Percentiles rank a stretch among this genome's conserved stretches.
Conservation (phyloP, 2,888 invertebrate genomes). For the Tanypteryx hageni region DNA sequence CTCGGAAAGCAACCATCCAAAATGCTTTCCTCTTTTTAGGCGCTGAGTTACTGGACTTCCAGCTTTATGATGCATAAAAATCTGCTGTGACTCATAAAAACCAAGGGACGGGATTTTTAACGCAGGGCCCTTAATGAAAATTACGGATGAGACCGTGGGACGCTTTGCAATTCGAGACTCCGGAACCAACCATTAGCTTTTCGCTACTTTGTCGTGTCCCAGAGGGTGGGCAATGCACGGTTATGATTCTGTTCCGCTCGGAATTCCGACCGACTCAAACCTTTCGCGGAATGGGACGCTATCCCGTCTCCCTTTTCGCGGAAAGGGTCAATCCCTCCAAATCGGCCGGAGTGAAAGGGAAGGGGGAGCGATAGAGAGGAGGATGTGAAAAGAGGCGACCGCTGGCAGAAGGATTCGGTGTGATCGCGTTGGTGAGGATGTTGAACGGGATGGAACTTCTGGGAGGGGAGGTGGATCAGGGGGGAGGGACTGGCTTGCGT, state of each 20-base stretch:
- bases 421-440: too few relatives aligned
- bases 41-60: neutral
- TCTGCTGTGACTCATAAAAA: neutral
- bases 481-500: too few relatives aligned
- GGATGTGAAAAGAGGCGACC: neutral
- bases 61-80: constrained; percentile 1
- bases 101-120: neutral
- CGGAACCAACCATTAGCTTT: neutral
- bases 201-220: neutral
- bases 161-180: neutral
- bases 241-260: too few relatives aligned
- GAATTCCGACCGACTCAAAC: too few relatives aligned
- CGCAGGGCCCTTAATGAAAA: neutral
- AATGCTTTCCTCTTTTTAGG: neutral
- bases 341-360: neutral
- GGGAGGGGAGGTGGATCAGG: too few relatives aligned
- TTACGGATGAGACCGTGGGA: neutral
- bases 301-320: too few relatives aligned
- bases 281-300: too few relatives aligned
- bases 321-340: too few relatives aligned
- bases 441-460: too few relatives aligned
- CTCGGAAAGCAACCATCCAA: neutral
- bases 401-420: too few relatives aligned
- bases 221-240: too few relatives aligned
- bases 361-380: neutral